These are phyloP conservation scores for Thecophora atra DNA, from an alignment of 2,888 invertebrate genomes.

Conservation along the genomic window DNA sequence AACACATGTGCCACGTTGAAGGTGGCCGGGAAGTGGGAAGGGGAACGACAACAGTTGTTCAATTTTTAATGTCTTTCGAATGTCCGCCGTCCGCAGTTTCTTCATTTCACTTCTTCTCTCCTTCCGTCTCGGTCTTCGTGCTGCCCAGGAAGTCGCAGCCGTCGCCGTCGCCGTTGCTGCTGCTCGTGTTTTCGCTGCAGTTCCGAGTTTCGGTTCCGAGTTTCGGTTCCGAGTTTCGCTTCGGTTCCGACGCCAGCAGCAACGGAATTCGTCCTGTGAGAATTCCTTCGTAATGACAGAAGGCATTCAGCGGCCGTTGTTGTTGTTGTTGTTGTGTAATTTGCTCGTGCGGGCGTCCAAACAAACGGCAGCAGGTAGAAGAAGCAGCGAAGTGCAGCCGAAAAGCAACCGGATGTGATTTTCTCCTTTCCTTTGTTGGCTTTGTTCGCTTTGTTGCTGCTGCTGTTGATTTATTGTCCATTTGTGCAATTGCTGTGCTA, in stretches of 20 bases:
- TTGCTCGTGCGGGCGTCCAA: slow-evolving; percentile 54
- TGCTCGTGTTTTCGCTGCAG: background rate
- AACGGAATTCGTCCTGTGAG: slow-evolving; percentile 33
- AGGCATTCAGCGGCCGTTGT: slow-evolving; percentile 34
- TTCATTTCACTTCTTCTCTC: slow-evolving; percentile 18
- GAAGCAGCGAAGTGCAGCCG: slow-evolving; percentile 48
- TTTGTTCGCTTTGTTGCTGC: background rate
- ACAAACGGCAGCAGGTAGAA: background rate
- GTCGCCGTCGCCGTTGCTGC: background rate
- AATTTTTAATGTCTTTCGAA: slow-evolving; percentile 33
- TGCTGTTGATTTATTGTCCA: slow-evolving; percentile 20
- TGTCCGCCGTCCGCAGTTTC: slow-evolving; percentile 28
- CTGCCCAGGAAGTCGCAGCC: too few species aligned
- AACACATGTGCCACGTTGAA: slow-evolving; percentile 23
- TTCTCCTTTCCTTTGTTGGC: slow-evolving; percentile 56
- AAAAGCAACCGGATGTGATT: slow-evolving; percentile 64
- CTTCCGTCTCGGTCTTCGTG: slow-evolving; percentile 13
- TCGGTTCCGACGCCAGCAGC: background rate
- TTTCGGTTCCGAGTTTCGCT: background rate
- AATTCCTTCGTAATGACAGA: slow-evolving; percentile 28
- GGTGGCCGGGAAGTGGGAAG: slow-evolving; percentile 6
- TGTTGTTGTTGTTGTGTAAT: slow-evolving; percentile 57
- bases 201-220: background rate
- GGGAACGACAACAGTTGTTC: slow-evolving; percentile 28
- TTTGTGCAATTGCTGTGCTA: slow-evolving; percentile 21